These are phyloP conservation scores for Salvelinus namaycush DNA, from an alignment of 2,113 vertebrate species.

Conservation along the genomic window DNA sequence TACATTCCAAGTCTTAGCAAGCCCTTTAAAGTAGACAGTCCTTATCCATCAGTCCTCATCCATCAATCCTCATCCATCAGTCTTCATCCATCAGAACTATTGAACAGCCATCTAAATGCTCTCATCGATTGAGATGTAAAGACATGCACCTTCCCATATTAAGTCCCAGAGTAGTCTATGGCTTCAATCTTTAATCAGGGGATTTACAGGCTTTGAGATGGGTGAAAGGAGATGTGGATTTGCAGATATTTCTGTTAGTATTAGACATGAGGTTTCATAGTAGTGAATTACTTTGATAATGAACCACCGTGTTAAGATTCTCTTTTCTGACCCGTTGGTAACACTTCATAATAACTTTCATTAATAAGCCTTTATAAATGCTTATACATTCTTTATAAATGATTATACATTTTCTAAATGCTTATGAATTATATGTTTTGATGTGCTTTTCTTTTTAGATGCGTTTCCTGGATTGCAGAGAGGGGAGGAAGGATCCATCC, in stretches of 20 bases:
- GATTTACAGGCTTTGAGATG: too few species aligned
- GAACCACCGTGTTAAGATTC: too few species aligned
- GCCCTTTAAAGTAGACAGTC: neutral
- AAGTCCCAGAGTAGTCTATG: constrained; percentile 8
- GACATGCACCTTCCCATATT: constrained; percentile 4
- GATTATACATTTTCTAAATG: too few species aligned
- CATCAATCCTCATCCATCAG: neutral
- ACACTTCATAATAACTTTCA: too few species aligned
- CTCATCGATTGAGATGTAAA: neutral
- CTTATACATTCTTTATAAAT: too few species aligned
- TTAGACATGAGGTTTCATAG: too few species aligned
- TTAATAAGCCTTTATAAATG: too few species aligned
- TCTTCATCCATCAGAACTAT: neutral
- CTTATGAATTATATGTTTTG: too few species aligned
- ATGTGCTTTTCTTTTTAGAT: constrained; percentile 73
- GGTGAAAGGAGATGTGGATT: too few species aligned
- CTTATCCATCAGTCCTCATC: neutral
- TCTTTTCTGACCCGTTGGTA: too few species aligned
- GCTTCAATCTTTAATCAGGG: neutral
- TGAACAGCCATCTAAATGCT: neutral
- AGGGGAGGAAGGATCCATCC: constrained; percentile 91
- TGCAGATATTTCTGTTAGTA: too few species aligned
- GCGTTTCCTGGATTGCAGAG: constrained; percentile 90
- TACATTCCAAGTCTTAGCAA: neutral
- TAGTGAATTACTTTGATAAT: too few species aligned